Evolutionary conservation across 2,888 invertebrate species (phyloP), one percentile per base, ranked within the genome.

Genomic region (Tachina lurida): DNA sequence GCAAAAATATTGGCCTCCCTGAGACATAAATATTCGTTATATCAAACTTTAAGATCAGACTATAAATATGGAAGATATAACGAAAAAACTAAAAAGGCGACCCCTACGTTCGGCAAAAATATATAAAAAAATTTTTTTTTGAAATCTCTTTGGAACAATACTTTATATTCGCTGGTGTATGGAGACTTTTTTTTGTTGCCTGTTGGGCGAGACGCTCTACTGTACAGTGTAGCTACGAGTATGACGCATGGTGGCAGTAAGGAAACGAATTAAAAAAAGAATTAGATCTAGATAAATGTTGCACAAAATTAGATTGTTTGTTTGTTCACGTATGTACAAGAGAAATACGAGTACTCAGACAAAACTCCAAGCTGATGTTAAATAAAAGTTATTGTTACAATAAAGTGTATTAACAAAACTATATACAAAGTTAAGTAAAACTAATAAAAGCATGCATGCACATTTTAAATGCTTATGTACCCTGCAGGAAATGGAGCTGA

Each of bases 271-370:
- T 8, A 45, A 12, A 43, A 22, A 7, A 17, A 0, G 10, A 31
- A 68, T 22, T 43, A 70, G 0, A 67, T 77, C 47, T 67, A 58
- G 45, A 58, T 67, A 67, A 77, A 77, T 47, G 19, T 68, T 31
- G n/a, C 47, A 15, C 15, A 45, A 45, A 65, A 65, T 54, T 39
- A 47, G 31, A 31, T 31, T 31, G 31, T 31, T 31, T n/a, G 52
- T n/a, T 49, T 56, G 0, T 67, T 56, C 13, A 43, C 41, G 49
- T 10, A 70, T 15, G 52, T 2, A 43, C n/a, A 12, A 43, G 15
- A 10, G 13, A 54, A 41, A 70, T 8, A 56, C 31, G 7, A 31
- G 31, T 31, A 31, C 10, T 22, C 22, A 54, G 54, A 19, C 41
- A 39, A 58, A 49, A 39, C 47, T 68, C 31, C 19, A 67, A 77